Evolutionary conservation across 2,797 vertebrate genomes (phyloP).

Genomic region (Mustela erminea): DNA sequence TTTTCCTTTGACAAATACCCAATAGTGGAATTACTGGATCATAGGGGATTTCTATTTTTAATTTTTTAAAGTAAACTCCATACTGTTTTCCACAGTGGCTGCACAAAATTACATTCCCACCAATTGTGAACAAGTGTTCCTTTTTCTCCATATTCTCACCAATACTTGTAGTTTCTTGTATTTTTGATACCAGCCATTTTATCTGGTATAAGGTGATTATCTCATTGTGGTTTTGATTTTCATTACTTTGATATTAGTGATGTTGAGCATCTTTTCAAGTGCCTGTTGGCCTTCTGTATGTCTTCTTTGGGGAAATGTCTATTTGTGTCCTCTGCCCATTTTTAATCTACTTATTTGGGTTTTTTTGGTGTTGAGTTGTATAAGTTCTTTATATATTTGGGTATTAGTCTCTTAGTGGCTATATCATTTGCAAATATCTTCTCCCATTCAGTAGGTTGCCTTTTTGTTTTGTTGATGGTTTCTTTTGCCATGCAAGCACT

Average conservation of each 20-base stretch:
- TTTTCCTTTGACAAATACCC: background rate
- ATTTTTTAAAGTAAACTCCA: background rate
- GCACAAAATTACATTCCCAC: background rate
- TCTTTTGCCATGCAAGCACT: background rate
- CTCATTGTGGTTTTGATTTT: background rate
- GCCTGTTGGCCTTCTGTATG: background rate
- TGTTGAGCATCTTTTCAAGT: background rate
- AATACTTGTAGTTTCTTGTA: background rate
- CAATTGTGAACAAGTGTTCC: background rate
- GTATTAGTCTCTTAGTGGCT: background rate
- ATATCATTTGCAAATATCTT: background rate
- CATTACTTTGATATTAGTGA: background rate
- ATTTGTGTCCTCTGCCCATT: background rate
- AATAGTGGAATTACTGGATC: background rate
- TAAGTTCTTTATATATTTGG: background rate
- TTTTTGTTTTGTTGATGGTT: background rate
- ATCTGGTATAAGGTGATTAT: background rate
- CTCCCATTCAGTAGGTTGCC: background rate
- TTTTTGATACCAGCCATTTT: background rate
- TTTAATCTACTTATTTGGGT: background rate
- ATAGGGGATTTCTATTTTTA: background rate
- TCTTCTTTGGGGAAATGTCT: background rate
- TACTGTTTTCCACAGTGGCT: background rate
- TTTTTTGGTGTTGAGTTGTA: background rate
- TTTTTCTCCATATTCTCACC: background rate